Base-by-base conservation (phyloP, 1,140 invertebrate species). In the Aleiodes sp. region DNA sequence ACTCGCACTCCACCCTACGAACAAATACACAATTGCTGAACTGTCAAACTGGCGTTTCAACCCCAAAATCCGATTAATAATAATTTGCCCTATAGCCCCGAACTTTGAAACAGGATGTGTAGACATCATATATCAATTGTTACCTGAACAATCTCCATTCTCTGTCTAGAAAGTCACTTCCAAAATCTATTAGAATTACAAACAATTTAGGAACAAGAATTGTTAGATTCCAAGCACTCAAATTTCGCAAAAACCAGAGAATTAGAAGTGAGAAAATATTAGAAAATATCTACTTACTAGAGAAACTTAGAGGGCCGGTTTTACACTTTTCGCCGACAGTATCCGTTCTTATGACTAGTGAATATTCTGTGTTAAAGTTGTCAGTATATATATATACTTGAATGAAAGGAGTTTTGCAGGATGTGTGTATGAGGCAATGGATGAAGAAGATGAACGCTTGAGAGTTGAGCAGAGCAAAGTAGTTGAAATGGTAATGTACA, bases 1-100 rank as follows among this genome's bases (percentile, higher is more conserved):
- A 78, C 75, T 76, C 52, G 76, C 70, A 66, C 74, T 65, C 78
- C 73, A 74, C 71, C 80, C 78, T 85, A 76, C 59, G 69, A 77
- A 79, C 70, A 77, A 70, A 78, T 41, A 73, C 65, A 73, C 62
- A 68, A 46, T 63, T 64, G 61, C 28, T 35, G 52, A 39, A 56
- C 59, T 68, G 66, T 68, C 28, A 43, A 68, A 52, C 46, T 52
- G 21, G 46, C 10, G 46, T 24, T 52, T 52, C 46, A 52, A 16
- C 57, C 60, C 57, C 61, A 41, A 9, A 35, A 68, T 24, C 65
- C 65, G 57, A 68, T 68, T 68, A 68, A 68, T 68, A 68, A 68
- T 68, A 68, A 68, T 52, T 68, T 68, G 65, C 33, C 60, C 65
- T 60, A 68, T 68, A 57, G 65, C 37, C 65, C 35, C 65, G 33